Conservation (phyloP, 2,888 invertebrate species). For the Trachelus tabidus region DNA sequence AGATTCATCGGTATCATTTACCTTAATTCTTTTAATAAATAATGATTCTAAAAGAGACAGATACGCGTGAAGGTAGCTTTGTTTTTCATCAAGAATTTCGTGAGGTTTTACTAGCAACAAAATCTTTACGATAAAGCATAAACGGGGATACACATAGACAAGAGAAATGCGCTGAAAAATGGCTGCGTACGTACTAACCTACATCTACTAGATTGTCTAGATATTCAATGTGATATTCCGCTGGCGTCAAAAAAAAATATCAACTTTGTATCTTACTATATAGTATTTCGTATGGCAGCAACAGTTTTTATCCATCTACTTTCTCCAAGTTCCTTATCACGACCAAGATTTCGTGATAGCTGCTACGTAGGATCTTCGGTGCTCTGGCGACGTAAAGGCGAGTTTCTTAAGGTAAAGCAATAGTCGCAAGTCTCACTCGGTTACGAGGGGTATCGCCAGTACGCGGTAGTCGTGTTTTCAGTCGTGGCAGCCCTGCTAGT, state of each 20-base stretch:
- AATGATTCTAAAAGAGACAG: neutral
- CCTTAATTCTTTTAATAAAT: too few species aligned
- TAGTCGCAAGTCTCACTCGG: neutral
- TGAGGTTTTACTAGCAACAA: neutral
- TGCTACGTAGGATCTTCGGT: neutral
- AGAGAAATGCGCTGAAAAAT: neutral
- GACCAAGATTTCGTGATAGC: neutral
- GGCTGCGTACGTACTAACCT: neutral
- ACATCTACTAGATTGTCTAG: neutral
- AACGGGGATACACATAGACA: neutral
- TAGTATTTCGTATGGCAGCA: neutral
- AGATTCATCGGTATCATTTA: too few species aligned
- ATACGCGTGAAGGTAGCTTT: neutral
- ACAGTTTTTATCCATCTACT: neutral
- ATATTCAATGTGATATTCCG: neutral
- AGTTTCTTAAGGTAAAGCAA: neutral
- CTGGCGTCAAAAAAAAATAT: neutral
- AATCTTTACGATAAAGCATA: conserved; percentile 4
- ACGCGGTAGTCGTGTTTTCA: neutral
- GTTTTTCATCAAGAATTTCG: neutral
- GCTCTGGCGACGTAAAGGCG: neutral
- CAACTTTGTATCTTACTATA: neutral
- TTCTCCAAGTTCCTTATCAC: neutral
- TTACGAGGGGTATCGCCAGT: neutral
- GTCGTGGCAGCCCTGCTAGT: neutral